Evolutionary conservation across 2,113 vertebrate species (phyloP).

Genomic region (Hydropotes inermis): DNA sequence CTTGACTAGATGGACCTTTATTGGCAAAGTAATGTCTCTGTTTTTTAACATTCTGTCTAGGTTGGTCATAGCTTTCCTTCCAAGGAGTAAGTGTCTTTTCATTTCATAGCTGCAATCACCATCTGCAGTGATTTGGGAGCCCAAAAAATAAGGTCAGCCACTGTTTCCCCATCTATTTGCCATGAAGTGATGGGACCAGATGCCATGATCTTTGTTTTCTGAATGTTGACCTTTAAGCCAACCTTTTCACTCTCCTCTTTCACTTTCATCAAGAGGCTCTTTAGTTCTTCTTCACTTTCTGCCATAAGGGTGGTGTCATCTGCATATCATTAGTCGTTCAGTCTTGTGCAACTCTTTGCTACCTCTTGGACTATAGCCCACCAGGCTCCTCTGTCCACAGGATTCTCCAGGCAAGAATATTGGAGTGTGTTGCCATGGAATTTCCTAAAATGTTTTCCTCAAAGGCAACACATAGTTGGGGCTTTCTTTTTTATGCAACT

Average conservation of each 20-base stretch:
- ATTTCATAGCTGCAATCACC: background rate
- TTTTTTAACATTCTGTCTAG: background rate
- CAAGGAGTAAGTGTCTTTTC: background rate
- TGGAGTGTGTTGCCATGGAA: background rate
- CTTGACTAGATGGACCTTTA: background rate
- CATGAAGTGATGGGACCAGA: background rate
- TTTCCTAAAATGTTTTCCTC: background rate
- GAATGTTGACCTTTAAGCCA: background rate
- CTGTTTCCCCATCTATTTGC: background rate
- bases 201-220: background rate
- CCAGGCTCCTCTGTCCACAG: background rate
- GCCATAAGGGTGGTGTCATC: background rate
- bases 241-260: background rate
- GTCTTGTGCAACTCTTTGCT: background rate
- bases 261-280: background rate
- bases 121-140: background rate
- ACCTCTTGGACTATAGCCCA: background rate
- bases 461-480: background rate
- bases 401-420: background rate
- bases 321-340: background rate
- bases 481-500: background rate
- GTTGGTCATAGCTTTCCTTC: background rate
- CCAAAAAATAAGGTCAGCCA: fast-evolving
- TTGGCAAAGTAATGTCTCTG: background rate
- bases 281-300: background rate